Evolutionary conservation across 2,113 vertebrate genomes (phyloP).

Genomic region (Mormyrus iriodes): DNA sequence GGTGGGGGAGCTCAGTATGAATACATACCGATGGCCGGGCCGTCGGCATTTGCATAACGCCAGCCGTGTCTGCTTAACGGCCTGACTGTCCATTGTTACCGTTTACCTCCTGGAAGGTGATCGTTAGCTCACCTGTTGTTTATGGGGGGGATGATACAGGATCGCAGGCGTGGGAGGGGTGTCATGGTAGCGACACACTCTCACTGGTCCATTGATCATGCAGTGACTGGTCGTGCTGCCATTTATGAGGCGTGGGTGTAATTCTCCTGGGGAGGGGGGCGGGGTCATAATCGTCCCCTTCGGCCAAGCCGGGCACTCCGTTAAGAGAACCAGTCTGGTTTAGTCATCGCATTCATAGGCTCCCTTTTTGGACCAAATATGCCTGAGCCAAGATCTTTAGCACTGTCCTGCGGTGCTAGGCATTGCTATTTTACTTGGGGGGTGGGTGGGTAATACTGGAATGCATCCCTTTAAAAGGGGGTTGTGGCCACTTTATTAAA

Average conservation of each 20-base stretch:
- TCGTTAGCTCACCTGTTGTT: neutral
- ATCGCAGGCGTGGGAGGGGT: neutral
- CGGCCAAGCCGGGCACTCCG: neutral
- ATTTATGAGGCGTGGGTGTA: neutral
- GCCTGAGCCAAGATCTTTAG: too few relatives aligned
- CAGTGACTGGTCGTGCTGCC: neutral
- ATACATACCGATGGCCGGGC: neutral
- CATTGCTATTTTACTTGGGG: too few relatives aligned
- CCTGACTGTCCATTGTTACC: neutral
- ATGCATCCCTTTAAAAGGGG: neutral
- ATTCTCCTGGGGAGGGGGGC: neutral
- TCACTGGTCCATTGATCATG: neutral
- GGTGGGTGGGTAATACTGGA: too few relatives aligned
- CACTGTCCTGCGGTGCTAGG: too few relatives aligned
- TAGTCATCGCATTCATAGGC: neutral
- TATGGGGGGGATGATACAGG: neutral
- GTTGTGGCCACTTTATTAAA: neutral
- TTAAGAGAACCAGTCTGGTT: neutral
- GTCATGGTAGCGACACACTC: neutral
- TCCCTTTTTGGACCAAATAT: neutral
- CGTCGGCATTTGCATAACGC: neutral
- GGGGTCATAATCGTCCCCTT: neutral
- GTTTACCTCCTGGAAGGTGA: neutral
- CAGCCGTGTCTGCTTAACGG: neutral
- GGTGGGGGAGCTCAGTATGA: neutral